Conservation (phyloP, 2,888 invertebrate genomes). For the Laspeyria flexula region DNA sequence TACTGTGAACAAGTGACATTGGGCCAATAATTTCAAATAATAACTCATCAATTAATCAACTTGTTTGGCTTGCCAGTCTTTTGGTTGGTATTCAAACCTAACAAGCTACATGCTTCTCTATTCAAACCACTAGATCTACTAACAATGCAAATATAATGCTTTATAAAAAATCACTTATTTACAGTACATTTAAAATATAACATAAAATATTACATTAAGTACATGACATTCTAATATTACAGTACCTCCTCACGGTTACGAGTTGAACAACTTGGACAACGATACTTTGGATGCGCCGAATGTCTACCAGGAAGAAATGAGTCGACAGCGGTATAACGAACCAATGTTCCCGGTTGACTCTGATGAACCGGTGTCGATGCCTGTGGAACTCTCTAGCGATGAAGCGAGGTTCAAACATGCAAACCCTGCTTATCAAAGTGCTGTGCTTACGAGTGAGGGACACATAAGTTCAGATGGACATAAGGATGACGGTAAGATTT, state of each 20-base stretch:
- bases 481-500: slow-evolving; percentile 75
- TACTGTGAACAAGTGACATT: slow-evolving; percentile 25
- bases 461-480: slow-evolving; percentile 59
- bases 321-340: slow-evolving; percentile 66
- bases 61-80: not conserved
- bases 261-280: slow-evolving; percentile 88
- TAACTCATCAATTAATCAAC: not conserved
- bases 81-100: too few relatives aligned
- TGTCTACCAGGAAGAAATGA: slow-evolving; percentile 80
- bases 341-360: slow-evolving; percentile 75
- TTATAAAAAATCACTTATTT: slow-evolving; percentile 30
- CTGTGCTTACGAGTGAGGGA: slow-evolving; percentile 84
- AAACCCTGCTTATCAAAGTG: slow-evolving; percentile 91
- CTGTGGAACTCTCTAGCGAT: slow-evolving; percentile 69
- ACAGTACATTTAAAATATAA: slow-evolving; percentile 9
- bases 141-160: too few relatives aligned
- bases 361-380: slow-evolving; percentile 79
- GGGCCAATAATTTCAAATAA: slow-evolving; percentile 1
- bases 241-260: slow-evolving; percentile 88
- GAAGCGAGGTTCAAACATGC: slow-evolving; percentile 89
- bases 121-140: too few relatives aligned
- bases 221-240: slow-evolving; percentile 51
- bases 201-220: not conserved
- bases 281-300: slow-evolving; percentile 88
- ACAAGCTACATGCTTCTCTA: not conserved